Conservation (phyloP, 2,113 vertebrate species). For the Penelope pileata region DNA sequence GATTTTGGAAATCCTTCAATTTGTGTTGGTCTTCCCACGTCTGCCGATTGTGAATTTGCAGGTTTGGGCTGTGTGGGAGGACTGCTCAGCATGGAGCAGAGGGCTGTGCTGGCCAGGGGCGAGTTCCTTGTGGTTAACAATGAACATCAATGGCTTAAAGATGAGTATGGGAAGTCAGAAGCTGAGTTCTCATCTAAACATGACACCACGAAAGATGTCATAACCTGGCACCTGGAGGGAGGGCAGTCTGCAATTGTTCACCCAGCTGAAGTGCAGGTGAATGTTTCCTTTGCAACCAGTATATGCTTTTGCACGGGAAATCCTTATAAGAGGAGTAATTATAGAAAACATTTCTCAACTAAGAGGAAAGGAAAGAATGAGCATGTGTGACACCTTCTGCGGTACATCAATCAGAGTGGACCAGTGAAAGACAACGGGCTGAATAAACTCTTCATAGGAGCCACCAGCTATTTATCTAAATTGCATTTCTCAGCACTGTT, state of each 20-base stretch:
- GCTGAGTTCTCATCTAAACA: not conserved
- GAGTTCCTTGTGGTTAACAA: slow-evolving; percentile 73
- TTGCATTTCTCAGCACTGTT: not conserved
- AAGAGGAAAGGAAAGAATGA: not conserved
- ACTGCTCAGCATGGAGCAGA: not conserved
- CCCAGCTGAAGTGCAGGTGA: not conserved
- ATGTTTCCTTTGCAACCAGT: not conserved
- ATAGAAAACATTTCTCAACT: not conserved
- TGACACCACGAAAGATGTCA: not conserved
- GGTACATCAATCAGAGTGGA: not conserved
- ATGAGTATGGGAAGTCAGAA: not conserved
- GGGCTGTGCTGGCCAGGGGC: slow-evolving; percentile 20
- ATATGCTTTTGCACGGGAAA: not conserved
- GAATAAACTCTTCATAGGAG: not conserved
- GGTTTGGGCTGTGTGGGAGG: not conserved
- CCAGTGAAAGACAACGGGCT: not conserved
- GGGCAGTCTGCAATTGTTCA: not conserved
- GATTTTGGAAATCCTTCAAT: not conserved
- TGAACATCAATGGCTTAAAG: slow-evolving; percentile 56
- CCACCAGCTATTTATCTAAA: not conserved
- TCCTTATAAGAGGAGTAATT: not conserved
- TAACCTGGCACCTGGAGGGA: not conserved
- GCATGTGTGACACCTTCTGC: not conserved
- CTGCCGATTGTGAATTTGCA: not conserved
- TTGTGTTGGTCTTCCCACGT: not conserved